Evolutionary conservation across 2,113 vertebrate species (phyloP).

Genomic region (Semnornis frantzii): DNA sequence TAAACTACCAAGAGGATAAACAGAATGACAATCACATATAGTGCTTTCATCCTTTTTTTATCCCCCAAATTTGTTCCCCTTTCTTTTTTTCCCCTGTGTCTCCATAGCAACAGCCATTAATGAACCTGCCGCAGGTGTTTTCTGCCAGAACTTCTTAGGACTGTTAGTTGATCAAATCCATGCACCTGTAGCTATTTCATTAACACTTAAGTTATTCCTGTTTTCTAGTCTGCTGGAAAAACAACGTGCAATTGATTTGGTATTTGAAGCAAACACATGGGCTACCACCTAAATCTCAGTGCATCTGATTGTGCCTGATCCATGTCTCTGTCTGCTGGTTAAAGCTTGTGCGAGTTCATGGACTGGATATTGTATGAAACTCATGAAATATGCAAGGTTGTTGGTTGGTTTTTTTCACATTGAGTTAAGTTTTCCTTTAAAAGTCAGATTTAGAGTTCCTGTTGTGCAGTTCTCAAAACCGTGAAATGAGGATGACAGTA

Average conservation of each 20-base stretch:
- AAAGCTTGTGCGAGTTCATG: neutral
- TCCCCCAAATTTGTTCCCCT: neutral
- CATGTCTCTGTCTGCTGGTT: neutral
- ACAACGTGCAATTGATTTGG: neutral
- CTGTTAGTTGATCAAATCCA: neutral
- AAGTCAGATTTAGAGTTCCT: neutral
- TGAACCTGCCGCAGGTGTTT: neutral
- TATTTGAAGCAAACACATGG: neutral
- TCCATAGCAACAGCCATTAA: neutral
- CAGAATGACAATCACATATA: neutral
- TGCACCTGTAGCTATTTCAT: conserved; percentile 12
- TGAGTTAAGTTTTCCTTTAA: neutral
- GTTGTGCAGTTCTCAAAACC: neutral
- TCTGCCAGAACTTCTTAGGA: neutral
- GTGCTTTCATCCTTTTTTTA: neutral
- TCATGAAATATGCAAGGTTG: neutral
- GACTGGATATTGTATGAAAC: neutral
- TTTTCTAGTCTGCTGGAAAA: neutral
- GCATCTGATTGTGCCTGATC: neutral
- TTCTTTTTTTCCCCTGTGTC: neutral
- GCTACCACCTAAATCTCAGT: neutral
- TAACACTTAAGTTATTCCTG: neutral
- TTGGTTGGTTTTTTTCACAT: neutral
- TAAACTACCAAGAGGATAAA: neutral
- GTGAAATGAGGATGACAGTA: neutral